phyloP scores from a whole-genome alignment of 2,797 vertebrate species.

The Cynodonichthys magdalenae region DNA sequence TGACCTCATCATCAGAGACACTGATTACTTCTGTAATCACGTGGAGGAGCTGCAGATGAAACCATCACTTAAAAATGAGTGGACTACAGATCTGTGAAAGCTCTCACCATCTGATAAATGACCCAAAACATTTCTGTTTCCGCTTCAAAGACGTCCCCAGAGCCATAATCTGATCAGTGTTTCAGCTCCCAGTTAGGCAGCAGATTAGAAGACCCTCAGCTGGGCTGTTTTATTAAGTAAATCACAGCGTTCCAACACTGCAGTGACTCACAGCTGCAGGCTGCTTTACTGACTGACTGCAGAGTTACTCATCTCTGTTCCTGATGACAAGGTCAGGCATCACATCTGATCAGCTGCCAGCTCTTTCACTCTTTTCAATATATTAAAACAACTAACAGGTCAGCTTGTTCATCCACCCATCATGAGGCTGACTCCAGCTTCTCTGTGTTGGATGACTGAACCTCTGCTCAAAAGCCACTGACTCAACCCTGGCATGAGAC shows the following conservation, averaged over 20 bases:
- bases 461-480: neutral
- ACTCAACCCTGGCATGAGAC: conserved; percentile 3
- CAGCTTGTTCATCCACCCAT: neutral
- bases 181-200: no score
- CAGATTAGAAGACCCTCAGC: neutral
- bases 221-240: neutral
- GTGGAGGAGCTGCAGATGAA: neutral
- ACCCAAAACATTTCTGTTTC: neutral
- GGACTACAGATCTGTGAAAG: neutral
- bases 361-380: no score
- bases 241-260: no score
- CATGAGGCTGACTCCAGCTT: neutral
- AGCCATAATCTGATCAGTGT: no score
- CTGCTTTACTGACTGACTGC: neutral
- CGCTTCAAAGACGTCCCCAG: neutral
- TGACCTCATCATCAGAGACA: no score
- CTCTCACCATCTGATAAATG: neutral
- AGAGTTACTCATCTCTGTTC: neutral
- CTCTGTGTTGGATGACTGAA: neutral
- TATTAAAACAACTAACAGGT: no score
- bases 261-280: conserved; percentile 4
- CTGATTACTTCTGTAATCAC: neutral
- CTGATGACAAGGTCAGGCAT: neutral
- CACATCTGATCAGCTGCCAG: no score
- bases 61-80: no score